Evolutionary conservation across 2,888 invertebrate species (phyloP).

Genomic region (Anagyrus pseudococci): DNA sequence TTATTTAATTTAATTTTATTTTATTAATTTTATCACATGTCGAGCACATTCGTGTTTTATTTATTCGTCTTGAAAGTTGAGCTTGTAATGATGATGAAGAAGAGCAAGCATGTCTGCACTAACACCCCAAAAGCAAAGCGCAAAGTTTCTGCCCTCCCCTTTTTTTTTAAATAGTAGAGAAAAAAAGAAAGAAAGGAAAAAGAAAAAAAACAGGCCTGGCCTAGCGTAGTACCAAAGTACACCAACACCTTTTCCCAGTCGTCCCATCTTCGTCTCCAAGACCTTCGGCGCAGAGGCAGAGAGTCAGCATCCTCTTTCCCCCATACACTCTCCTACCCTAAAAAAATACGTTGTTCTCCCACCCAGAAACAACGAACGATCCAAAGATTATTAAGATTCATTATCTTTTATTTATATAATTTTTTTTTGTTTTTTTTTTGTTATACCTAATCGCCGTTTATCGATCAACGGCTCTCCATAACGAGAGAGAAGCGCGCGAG

Average conservation of each 20-base stretch:
- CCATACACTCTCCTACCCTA: too few species aligned
- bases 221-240: slow-evolving; percentile 61
- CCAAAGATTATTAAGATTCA: slow-evolving; percentile 47
- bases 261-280: slow-evolving; percentile 27
- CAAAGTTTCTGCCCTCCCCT: slow-evolving; percentile 7
- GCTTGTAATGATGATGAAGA: slow-evolving; percentile 35
- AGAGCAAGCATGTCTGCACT: slow-evolving; percentile 52
- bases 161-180: slow-evolving; percentile 26
- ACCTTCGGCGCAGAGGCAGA: background rate
- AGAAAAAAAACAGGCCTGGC: slow-evolving; percentile 55
- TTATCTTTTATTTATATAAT: too few species aligned
- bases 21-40: slow-evolving; percentile 21
- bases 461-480: slow-evolving; percentile 39
- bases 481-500: slow-evolving; percentile 26
- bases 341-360: background rate
- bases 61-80: background rate
- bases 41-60: slow-evolving; percentile 32
- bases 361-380: slow-evolving; percentile 38
- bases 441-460: slow-evolving; percentile 6
- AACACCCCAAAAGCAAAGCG: slow-evolving; percentile 45
- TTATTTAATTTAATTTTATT: slow-evolving; percentile 40
- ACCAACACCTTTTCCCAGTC: slow-evolving; percentile 42
- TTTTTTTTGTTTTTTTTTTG: too few species aligned
- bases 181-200: background rate
- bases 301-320: too few species aligned